Base-by-base conservation (phyloP, 1,140 invertebrate genomes). In the Radopholus similis region DNA sequence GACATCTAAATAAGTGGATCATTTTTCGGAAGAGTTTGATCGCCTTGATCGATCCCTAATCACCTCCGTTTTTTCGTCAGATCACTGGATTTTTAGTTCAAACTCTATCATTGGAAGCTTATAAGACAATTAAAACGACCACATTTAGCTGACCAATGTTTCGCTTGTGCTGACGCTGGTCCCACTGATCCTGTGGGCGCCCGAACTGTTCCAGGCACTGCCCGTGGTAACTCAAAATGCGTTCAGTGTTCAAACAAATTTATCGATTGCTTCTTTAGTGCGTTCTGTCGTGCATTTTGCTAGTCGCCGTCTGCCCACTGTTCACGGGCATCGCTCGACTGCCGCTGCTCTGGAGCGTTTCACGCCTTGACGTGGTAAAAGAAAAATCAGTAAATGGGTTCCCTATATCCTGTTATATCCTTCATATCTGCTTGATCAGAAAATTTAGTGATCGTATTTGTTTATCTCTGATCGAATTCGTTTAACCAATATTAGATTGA, bases 301-400 rank as follows among this genome's bases (percentile, higher is more conserved):
- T 73, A n/a, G 37, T 55, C 30, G 49, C 49, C 18, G 37, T 74
- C 15, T 51, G 71, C 49, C 58, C 66, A 51, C 57, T 47, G 9
- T 65, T 73, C 49, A 32, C 40, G 30, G 47, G 49, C 11, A 30
- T 66, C 15, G 32, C 34, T 13, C 32, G 54, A 23, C 60, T 76
- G 21, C 28, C 58, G 37, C 40, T 67, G 26, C 51, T 73, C 4
- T 70, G 72, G 58, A 51, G 59, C 11, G 47, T 74, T 34, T 74
- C 73, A n/a, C 60, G 55, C 34, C 54, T 76, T 6, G 73, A 74
- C 55, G 73, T 75, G 38, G 73, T 70, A 66, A 49, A 47, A 47
- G 26, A 47, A 47, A 47, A 47, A 47, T 23, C 1, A 2, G 1
- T 15, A 58, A 35, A 58, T n/a, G n/a, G n/a, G n/a, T n/a, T n/a